Evolutionary conservation across 1,140 invertebrate species (phyloP).

Genomic region (Calosoma granatense): DNA sequence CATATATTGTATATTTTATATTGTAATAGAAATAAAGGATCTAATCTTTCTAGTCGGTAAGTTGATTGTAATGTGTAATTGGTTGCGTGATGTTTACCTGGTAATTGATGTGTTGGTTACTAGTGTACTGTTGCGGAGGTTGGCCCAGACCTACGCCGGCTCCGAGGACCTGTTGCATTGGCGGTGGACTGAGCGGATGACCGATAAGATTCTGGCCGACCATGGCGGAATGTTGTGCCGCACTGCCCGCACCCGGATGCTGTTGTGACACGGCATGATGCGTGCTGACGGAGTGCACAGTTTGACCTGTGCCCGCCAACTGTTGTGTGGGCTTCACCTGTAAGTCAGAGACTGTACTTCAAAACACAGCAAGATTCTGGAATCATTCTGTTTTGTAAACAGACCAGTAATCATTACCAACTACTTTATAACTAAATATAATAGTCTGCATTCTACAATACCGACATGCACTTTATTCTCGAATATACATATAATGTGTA

Average conservation of each 20-base stretch:
- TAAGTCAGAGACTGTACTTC: slow-evolving; percentile 44
- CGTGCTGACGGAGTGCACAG: slow-evolving; percentile 17
- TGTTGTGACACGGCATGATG: slow-evolving; percentile 24
- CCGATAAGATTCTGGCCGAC: slow-evolving; percentile 45
- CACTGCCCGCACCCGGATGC: slow-evolving; percentile 26
- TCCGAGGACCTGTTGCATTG: slow-evolving; percentile 37
- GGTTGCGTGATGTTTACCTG: no score
- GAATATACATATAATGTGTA: no score
- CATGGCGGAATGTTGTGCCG: slow-evolving; percentile 29
- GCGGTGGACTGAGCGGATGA: slow-evolving; percentile 47
- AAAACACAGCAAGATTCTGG: slow-evolving; percentile 22
- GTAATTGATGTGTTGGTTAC: slow-evolving; percentile 47
- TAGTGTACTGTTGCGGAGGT: slow-evolving; percentile 30
- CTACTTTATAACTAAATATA: no score
- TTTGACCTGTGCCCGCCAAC: slow-evolving; percentile 38
- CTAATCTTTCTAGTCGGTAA: no score
- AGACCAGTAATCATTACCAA: no score
- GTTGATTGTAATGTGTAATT: no score
- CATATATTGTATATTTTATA: no score
- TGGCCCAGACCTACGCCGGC: slow-evolving; percentile 26
- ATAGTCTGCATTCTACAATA: no score
- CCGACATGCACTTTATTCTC: no score
- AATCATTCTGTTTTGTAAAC: no score
- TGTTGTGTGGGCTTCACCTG: slow-evolving; percentile 67
- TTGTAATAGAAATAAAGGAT: slow-evolving; percentile 11